These are phyloP conservation scores for Neomorphus geoffroyi DNA, from an alignment of 2,797 vertebrate genomes.

Conservation along the genomic window DNA sequence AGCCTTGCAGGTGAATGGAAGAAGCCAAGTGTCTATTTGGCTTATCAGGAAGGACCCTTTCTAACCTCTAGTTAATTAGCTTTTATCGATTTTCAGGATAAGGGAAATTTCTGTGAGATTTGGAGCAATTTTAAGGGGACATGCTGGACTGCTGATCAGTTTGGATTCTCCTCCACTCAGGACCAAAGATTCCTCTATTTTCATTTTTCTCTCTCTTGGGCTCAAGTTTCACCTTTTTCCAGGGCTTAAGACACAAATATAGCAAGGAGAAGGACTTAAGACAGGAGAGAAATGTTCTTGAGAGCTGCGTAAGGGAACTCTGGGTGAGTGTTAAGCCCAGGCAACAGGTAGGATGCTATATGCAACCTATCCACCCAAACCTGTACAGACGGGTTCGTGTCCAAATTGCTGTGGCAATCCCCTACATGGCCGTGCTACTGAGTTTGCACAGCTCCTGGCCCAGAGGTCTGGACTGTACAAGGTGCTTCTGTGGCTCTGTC, in stretches of 20 bases:
- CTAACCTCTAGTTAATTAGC: slow-evolving; percentile 27
- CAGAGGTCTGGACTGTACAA: not conserved
- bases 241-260: not conserved
- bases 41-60: slow-evolving; percentile 31
- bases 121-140: not conserved
- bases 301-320: not conserved
- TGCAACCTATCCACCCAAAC: not conserved
- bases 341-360: not conserved
- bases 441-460: not conserved
- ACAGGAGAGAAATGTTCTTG: not conserved
- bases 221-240: not conserved
- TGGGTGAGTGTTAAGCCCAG: not conserved
- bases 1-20: slow-evolving; percentile 37
- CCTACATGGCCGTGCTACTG: not conserved
- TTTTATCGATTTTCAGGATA: slow-evolving; percentile 35
- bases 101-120: not conserved
- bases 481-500: not conserved
- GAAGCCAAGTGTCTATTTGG: slow-evolving; percentile 13
- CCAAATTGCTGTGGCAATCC: not conserved
- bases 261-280: not conserved
- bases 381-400: rapidly evolving
- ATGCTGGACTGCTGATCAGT: not conserved
- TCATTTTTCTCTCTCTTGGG: not conserved
- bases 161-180: not conserved
- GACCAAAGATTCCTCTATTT: not conserved